Base-by-base conservation (phyloP, 2,888 invertebrate species). In the Hesperia comma region DNA sequence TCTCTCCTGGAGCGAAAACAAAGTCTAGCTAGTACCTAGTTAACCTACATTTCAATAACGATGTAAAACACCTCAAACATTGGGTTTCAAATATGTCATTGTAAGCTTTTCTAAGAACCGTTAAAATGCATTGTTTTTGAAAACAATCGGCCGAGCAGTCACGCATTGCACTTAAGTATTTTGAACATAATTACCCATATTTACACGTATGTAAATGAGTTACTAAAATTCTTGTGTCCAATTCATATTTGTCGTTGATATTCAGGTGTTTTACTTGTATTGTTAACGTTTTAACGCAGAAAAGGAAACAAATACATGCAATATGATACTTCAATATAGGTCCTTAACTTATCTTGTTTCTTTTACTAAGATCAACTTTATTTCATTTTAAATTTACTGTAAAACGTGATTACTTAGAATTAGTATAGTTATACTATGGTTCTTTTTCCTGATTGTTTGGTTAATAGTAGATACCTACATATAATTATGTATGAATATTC, bases 101-200 rank as follows among this genome's bases (percentile, higher is more conserved):
- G 61, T 70, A 69, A 69, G 73, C 75, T 73, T 74, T 72, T 62
- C 58, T 71, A 72, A 71, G 69, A 69, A 75, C 74, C 72, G 71
- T 76, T 77, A 77, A 71, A 70, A 46, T 61, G 63, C 66, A 73
- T 76, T 73, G 77, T 77, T 74, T 72, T 58, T 61, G 32, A 61
- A 58, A 70, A 70, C 74, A 72, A 72, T 71, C 40, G 70, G 49
- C 55, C 69, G 61, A 67, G 64, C 67, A 51, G 70, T 70, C 72
- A 72, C 72, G 72, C 69, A 58, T 53, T 58, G 51, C 53, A 60
- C 60, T 66, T 53, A 33, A 60, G 51, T 58, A 64, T 64, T 64
- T 64, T 64, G 41, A 53, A 32, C 41, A 53, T 53, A 58, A 40
- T 43, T 58, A 40, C 53, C 40, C 58, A 53, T 53, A 53, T 63